phyloP scores from a whole-genome alignment of 2,113 vertebrate genomes.

The Suricata suricatta region DNA sequence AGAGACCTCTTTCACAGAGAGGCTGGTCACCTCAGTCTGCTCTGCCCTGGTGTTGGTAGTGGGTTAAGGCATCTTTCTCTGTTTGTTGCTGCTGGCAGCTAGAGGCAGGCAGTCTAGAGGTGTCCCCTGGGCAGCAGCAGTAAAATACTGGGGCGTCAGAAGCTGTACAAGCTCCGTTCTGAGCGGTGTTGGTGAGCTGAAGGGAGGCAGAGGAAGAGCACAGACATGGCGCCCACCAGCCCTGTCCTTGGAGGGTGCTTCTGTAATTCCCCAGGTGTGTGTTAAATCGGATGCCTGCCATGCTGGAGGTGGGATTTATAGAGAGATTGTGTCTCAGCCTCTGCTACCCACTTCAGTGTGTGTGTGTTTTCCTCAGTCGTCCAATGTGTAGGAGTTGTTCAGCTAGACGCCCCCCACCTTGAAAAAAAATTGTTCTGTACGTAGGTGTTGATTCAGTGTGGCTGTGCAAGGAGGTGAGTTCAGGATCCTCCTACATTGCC shows the following conservation, averaged over 20 bases:
- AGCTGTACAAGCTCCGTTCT: background rate
- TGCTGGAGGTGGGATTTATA: background rate
- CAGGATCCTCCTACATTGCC: background rate
- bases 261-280: background rate
- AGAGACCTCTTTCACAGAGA: background rate
- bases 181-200: background rate
- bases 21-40: background rate
- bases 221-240: background rate
- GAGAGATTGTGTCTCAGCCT: background rate
- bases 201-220: background rate
- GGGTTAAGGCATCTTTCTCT: background rate
- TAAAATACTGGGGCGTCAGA: background rate
- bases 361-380: background rate
- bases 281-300: background rate
- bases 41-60: background rate
- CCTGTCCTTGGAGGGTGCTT: background rate
- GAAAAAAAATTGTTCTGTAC: background rate
- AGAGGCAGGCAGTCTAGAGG: background rate
- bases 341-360: background rate
- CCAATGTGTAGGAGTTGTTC: background rate
- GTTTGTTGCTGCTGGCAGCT: background rate
- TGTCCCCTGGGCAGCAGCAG: background rate
- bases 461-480: background rate
- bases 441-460: background rate
- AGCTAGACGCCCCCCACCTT: background rate